Evolutionary conservation across 2,797 vertebrate genomes (phyloP).

Genomic region (Melanotaenia boesemani): DNA sequence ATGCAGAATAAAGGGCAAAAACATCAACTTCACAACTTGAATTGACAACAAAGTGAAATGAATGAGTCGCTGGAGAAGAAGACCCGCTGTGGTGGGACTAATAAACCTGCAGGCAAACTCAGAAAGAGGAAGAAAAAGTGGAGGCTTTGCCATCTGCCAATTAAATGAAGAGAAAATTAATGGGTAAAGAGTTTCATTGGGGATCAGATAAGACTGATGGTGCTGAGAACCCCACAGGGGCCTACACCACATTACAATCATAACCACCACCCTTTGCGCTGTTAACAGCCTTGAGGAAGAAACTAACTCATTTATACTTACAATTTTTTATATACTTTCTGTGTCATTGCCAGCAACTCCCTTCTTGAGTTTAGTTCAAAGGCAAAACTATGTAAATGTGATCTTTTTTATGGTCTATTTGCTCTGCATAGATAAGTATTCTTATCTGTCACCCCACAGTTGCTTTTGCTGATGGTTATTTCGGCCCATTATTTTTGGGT

Average conservation of each 20-base stretch:
- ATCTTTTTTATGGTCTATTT: slow-evolving; percentile 52
- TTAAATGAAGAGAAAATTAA: slow-evolving; percentile 69
- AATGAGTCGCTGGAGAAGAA: slow-evolving; percentile 50
- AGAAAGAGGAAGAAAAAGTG: slow-evolving; percentile 23
- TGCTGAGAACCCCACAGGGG: slow-evolving; percentile 41
- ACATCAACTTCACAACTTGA: slow-evolving; percentile 52
- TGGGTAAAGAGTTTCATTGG: slow-evolving; percentile 67
- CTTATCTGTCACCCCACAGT: slow-evolving; percentile 51
- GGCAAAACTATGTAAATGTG: slow-evolving; percentile 51
- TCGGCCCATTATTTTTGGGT: slow-evolving; percentile 46
- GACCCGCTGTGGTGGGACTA: slow-evolving; percentile 62
- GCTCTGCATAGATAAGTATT: slow-evolving; percentile 45
- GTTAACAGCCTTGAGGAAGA: slow-evolving; percentile 47
- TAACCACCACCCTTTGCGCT: slow-evolving; percentile 21
- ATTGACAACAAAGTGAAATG: slow-evolving; percentile 69
- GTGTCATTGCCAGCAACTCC: slow-evolving; percentile 29
- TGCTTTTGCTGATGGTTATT: slow-evolving; percentile 41
- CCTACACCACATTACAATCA: slow-evolving; percentile 6
- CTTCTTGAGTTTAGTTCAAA: slow-evolving; percentile 41
- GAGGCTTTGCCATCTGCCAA: slow-evolving; percentile 57
- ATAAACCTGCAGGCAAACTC: slow-evolving; percentile 68
- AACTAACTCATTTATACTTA: slow-evolving; percentile 48
- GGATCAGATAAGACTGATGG: slow-evolving; percentile 55
- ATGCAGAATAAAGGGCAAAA: slow-evolving; percentile 58
- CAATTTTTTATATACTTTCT: slow-evolving; percentile 21